phyloP scores from a whole-genome alignment of 2,113 vertebrate genomes.

The Calypte anna region DNA sequence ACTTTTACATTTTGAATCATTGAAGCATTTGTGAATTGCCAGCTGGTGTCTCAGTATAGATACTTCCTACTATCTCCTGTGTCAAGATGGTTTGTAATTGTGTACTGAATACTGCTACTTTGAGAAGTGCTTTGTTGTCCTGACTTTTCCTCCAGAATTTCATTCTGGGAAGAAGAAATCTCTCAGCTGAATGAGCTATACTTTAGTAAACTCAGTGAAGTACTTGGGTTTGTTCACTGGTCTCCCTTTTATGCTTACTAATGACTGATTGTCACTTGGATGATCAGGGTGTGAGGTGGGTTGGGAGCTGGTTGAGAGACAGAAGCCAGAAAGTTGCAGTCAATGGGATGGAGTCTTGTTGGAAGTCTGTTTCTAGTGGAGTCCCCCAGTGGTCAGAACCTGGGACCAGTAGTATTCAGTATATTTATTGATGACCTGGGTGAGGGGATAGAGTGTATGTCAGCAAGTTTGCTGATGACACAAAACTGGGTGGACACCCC shows the following conservation, averaged over 20 bases:
- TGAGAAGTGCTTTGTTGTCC: background rate
- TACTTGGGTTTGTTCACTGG: background rate
- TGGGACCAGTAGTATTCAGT: no score
- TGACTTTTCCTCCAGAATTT: background rate
- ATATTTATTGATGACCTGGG: no score
- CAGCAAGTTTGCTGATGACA: no score
- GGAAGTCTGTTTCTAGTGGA: no score
- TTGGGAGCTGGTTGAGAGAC: no score
- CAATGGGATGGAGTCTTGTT: no score
- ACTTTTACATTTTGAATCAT: background rate
- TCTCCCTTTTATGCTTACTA: background rate
- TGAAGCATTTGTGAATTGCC: background rate
- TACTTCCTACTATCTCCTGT: background rate
- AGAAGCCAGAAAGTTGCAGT: no score
- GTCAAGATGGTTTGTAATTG: background rate
- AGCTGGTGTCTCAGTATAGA: conserved; percentile 1
- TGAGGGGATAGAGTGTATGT: no score
- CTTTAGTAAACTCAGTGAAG: background rate
- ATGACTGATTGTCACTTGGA: background rate
- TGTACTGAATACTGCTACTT: background rate
- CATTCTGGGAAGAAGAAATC: background rate
- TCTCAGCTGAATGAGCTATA: background rate
- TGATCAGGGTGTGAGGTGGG: no score
- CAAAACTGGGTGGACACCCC: no score
- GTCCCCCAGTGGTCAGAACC: no score